These are phyloP conservation scores for Cyphomyrus plagiostoma DNA, from an alignment of 2,113 vertebrate species.

Conservation along the genomic window DNA sequence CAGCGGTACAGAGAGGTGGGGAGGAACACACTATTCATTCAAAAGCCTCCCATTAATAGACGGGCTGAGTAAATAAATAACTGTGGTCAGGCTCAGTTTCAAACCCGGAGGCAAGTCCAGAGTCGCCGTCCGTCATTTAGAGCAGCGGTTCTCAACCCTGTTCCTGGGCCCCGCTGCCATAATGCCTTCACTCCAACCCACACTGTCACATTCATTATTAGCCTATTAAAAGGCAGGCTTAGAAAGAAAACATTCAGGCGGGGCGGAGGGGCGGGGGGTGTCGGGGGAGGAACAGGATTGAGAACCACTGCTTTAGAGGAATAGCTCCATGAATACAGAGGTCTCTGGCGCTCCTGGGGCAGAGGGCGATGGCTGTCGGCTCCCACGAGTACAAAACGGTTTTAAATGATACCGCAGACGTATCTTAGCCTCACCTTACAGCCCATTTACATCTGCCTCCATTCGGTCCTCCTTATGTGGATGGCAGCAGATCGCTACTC, in stretches of 20 bases:
- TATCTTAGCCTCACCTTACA: background rate
- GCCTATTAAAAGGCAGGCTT: too few relatives aligned
- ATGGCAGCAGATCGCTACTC: slow-evolving; percentile 4
- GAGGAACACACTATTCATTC: slow-evolving; percentile 45
- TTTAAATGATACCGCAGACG: background rate
- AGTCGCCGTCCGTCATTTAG: background rate
- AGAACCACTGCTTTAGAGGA: background rate
- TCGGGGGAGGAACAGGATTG: too few relatives aligned
- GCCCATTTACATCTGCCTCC: slow-evolving; percentile 25
- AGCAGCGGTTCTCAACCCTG: too few relatives aligned
- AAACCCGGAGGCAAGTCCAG: background rate
- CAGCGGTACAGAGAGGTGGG: slow-evolving; percentile 35
- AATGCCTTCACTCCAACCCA: too few relatives aligned
- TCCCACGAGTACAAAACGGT: background rate
- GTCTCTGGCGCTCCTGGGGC: background rate
- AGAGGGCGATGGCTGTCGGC: slow-evolving; percentile 5
- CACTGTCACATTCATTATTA: too few relatives aligned
- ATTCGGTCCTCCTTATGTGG: slow-evolving; percentile 18
- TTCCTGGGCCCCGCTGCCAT: too few relatives aligned
- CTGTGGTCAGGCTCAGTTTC: background rate
- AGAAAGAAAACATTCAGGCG: too few relatives aligned
- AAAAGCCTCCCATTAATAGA: background rate
- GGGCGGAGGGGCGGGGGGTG: too few relatives aligned
- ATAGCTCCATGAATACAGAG: background rate
- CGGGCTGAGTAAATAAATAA: background rate